phyloP scores from a whole-genome alignment of 1,140 invertebrate genomes.

The Ladona fulva region DNA sequence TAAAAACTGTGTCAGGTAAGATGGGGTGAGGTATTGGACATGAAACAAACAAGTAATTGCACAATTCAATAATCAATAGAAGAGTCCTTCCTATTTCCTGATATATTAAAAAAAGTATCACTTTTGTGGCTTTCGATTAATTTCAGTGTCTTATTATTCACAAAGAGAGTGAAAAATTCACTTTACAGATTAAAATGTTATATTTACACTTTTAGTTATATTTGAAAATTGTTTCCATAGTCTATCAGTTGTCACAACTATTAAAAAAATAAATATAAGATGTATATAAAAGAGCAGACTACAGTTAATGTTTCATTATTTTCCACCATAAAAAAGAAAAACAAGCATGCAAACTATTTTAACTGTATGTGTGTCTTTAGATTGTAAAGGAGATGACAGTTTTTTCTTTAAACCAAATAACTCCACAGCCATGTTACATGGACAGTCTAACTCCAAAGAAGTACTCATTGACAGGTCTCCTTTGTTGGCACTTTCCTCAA shows the following conservation, averaged over 20 bases:
- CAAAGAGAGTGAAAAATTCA: slow-evolving; percentile 3
- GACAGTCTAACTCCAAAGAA: not conserved
- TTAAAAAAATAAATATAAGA: not conserved
- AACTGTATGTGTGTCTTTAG: not conserved
- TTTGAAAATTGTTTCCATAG: not conserved
- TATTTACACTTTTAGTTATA: not conserved
- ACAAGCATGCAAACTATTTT: not conserved
- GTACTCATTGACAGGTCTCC: not conserved
- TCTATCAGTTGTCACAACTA: not conserved
- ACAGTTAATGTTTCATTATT: not conserved
- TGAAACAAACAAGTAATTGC: not conserved
- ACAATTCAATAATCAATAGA: not conserved
- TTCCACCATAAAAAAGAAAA: not conserved
- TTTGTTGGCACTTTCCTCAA: not conserved
- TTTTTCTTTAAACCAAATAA: not conserved
- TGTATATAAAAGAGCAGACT: slow-evolving; percentile 1
- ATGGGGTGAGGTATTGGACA: not conserved
- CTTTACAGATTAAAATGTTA: not conserved
- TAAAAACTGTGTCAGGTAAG: not conserved
- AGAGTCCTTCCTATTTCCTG: not conserved
- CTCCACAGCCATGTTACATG: not conserved
- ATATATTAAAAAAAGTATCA: not conserved
- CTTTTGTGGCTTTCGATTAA: not conserved
- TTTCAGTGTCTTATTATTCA: not conserved
- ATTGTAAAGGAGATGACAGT: not conserved